Evolutionary conservation across 2,113 vertebrate genomes (phyloP).

Genomic region (Alosa alosa): DNA sequence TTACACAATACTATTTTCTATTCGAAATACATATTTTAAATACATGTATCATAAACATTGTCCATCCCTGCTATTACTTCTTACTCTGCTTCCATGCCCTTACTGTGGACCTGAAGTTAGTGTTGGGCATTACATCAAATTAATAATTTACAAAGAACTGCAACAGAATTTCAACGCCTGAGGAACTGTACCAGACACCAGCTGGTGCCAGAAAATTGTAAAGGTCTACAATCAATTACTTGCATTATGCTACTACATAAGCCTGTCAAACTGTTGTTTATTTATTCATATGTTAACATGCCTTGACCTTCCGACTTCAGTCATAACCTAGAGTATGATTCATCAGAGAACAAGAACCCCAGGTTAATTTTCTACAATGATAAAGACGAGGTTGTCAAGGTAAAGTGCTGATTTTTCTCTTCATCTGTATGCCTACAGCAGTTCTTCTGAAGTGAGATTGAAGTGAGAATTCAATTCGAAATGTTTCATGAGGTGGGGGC

Average conservation of each 20-base stretch:
- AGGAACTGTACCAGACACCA: not conserved
- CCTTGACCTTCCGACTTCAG: slow-evolving; percentile 64
- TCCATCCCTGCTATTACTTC: too few relatives aligned
- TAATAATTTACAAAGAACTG: not conserved
- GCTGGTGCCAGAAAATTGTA: not conserved
- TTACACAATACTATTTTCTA: too few relatives aligned
- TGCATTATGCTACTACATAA: not conserved
- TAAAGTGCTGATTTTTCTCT: slow-evolving; percentile 43
- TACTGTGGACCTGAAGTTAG: not conserved
- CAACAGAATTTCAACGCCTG: not conserved
- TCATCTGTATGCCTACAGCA: not conserved
- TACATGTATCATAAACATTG: too few relatives aligned
- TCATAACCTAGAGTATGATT: slow-evolving; percentile 76
- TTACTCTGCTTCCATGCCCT: too few relatives aligned
- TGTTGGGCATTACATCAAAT: not conserved
- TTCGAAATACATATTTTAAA: too few relatives aligned
- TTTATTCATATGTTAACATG: slow-evolving; percentile 18
- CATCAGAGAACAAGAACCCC: slow-evolving; percentile 70
- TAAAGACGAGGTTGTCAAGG: slow-evolving; percentile 73
- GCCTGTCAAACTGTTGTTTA: not conserved
- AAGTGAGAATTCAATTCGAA: not conserved
- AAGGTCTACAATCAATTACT: not conserved
- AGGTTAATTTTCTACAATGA: slow-evolving; percentile 73
- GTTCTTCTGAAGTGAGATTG: not conserved
- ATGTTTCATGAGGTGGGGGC: not conserved